Evolutionary conservation across 2,888 invertebrate species (phyloP).

Genomic region (Volucella inanis): DNA sequence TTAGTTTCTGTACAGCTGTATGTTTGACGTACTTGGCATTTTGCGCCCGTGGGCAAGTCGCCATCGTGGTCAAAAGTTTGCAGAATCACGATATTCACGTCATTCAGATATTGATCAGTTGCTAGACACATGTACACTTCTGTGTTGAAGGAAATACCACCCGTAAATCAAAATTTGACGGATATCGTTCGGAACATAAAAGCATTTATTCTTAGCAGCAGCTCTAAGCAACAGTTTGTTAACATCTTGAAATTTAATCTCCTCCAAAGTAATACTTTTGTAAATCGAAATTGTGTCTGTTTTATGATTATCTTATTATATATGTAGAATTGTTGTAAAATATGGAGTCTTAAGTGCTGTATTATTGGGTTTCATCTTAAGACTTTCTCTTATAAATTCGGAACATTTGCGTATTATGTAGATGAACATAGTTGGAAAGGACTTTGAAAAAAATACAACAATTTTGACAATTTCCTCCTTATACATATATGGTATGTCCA

Average conservation of each 20-base stretch:
- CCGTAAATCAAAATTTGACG: slow-evolving; percentile 91
- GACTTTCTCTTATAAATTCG: slow-evolving; percentile 86
- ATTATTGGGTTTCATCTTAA: slow-evolving; percentile 86
- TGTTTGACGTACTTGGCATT: slow-evolving; percentile 88
- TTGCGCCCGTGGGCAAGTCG: slow-evolving; percentile 85
- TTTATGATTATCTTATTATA: slow-evolving; percentile 90
- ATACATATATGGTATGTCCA: slow-evolving; percentile 89
- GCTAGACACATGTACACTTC: slow-evolving; percentile 96
- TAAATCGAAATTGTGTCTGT: slow-evolving; percentile 88
- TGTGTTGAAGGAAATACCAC: slow-evolving; percentile 95
- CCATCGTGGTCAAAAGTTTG: slow-evolving; percentile 93
- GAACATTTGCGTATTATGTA: slow-evolving; percentile 89
- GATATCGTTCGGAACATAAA: slow-evolving; percentile 82
- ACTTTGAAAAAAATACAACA: slow-evolving; percentile 90
- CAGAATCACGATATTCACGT: slow-evolving; percentile 97
- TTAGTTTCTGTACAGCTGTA: slow-evolving; percentile 91
- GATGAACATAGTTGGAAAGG: slow-evolving; percentile 91
- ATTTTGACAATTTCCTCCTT: slow-evolving; percentile 89
- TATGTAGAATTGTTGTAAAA: slow-evolving; percentile 86
- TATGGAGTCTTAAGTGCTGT: slow-evolving; percentile 81
- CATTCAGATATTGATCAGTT: slow-evolving; percentile 97
- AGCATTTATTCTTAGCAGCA: slow-evolving; percentile 80
- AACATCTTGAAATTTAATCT: slow-evolving; percentile 89
- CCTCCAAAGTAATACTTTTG: slow-evolving; percentile 85
- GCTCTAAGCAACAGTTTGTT: slow-evolving; percentile 91